These are phyloP conservation scores for Serinus canaria DNA, from an alignment of 2,113 vertebrate species.

Conservation along the genomic window DNA sequence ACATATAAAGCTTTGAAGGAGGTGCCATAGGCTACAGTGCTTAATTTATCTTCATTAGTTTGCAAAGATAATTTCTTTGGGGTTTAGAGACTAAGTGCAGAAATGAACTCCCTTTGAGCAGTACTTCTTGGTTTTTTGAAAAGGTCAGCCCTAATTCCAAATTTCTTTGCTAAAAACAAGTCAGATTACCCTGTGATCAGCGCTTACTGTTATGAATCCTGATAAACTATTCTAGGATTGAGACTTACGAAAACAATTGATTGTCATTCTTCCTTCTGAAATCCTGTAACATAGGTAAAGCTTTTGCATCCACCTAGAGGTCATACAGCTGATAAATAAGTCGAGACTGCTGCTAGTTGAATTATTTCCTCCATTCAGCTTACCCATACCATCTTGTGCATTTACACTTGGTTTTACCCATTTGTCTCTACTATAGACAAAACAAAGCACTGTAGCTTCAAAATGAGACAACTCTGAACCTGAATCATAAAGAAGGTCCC, in stretches of 20 bases:
- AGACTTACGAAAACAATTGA: not conserved
- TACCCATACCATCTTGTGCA: not conserved
- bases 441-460: not conserved
- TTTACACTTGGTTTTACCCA: not conserved
- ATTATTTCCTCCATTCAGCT: not conserved
- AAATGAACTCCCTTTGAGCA: not conserved
- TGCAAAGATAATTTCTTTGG: slow-evolving; percentile 33
- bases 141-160: not conserved
- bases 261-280: not conserved
- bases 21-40: not conserved
- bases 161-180: not conserved
- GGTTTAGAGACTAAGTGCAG: not conserved
- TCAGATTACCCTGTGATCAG: not conserved
- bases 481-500: not conserved
- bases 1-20: slow-evolving; percentile 22
- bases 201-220: not conserved
- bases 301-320: not conserved
- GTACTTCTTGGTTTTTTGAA: not conserved
- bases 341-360: not conserved
- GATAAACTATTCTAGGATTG: not conserved
- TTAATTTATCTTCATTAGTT: slow-evolving; percentile 12
- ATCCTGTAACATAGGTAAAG: not conserved
- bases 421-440: not conserved
- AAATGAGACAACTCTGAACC: not conserved
- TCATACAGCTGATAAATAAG: not conserved